These are phyloP conservation scores for Hylia prasina DNA, from an alignment of 2,113 vertebrate species.

Conservation along the genomic window DNA sequence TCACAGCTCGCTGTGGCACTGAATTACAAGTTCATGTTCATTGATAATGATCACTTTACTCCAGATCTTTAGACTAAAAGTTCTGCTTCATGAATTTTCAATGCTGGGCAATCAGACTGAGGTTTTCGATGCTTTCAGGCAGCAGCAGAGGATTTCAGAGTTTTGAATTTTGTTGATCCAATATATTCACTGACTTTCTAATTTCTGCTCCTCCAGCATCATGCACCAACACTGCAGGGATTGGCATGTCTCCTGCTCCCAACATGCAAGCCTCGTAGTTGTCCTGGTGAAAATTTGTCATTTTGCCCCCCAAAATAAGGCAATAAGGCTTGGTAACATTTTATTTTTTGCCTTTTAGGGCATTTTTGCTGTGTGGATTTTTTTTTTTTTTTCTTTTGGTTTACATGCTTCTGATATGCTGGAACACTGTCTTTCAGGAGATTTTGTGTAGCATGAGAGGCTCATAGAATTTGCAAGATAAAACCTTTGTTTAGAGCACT, in stretches of 20 bases:
- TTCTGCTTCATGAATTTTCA: not conserved
- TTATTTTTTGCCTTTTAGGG: not conserved
- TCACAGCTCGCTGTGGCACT: not conserved
- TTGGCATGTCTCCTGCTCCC: not conserved
- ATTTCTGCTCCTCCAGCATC: not conserved
- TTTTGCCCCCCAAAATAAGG: accelerated
- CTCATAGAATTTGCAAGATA: not conserved
- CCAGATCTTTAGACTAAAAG: not conserved
- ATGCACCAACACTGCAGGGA: not conserved
- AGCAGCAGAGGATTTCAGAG: not conserved
- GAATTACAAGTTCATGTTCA: not conserved
- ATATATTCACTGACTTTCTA: not conserved
- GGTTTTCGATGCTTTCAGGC: not conserved
- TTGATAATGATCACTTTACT: not conserved
- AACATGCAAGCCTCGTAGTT: accelerated
- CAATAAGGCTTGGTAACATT: not conserved
- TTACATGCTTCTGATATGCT: not conserved
- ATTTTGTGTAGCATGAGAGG: not conserved
- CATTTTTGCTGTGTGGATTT: not conserved
- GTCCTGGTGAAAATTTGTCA: not conserved
- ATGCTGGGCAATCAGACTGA: accelerated
- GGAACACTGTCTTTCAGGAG: not conserved
- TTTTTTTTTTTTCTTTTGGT: not conserved
- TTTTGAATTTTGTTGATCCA: not conserved
- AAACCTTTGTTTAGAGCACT: not conserved